Percentiles rank a stretch among this genome's conserved stretches.
These are phyloP conservation scores for Craseonycteris thonglongyai DNA, from an alignment of 2,113 vertebrate genomes.

Conservation along the genomic window DNA sequence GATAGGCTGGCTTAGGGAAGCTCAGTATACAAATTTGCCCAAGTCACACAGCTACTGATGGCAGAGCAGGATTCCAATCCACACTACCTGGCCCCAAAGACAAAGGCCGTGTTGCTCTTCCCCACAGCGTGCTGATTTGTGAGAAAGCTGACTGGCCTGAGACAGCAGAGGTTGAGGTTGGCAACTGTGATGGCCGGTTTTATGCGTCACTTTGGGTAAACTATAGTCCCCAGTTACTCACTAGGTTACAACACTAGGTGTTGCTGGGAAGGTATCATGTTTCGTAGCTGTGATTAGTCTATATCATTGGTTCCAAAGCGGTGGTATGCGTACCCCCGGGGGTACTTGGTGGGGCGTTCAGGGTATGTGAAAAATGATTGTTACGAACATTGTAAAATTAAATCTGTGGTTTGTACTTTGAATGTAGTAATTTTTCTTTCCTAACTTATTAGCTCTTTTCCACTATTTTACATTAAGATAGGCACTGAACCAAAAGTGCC, in stretches of 20 bases:
- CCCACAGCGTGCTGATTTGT: fast-evolving
- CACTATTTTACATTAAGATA: too few species aligned
- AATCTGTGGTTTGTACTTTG: too few species aligned
- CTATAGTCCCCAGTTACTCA: not conserved
- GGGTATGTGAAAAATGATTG: too few species aligned
- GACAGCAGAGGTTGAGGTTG: not conserved
- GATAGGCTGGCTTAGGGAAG: not conserved
- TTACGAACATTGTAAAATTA: too few species aligned
- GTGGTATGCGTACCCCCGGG: too few species aligned
- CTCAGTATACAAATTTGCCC: not conserved
- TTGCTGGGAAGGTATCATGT: not conserved
- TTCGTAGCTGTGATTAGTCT: not conserved
- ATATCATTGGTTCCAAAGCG: too few species aligned
- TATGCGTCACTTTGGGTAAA: not conserved
- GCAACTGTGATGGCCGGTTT: not conserved
- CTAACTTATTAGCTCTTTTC: too few species aligned
- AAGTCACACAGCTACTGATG: not conserved
- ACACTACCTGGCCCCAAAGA: not conserved
- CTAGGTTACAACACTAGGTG: not conserved
- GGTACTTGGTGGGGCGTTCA: too few species aligned
- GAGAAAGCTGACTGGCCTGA: not conserved
- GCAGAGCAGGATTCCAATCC: not conserved
- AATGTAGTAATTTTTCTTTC: too few species aligned
- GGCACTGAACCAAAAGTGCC: too few species aligned
- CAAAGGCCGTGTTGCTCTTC: not conserved